Evolutionary conservation across 1,140 invertebrate genomes (phyloP).

Genomic region (Megalopta genalis): DNA sequence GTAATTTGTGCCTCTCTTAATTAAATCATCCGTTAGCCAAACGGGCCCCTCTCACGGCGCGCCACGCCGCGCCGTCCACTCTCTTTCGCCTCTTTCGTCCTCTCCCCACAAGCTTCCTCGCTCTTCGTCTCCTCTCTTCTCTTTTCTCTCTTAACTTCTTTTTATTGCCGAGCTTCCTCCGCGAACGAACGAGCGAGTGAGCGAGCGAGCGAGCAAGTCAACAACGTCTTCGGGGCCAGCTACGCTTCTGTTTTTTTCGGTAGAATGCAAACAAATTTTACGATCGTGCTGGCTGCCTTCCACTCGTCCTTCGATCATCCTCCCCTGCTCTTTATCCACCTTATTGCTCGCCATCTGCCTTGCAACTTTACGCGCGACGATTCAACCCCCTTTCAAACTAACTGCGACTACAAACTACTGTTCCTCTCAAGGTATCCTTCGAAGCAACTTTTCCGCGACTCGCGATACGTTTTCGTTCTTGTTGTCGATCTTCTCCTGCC

Average conservation of each 20-base stretch:
- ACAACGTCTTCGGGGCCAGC: conserved; percentile 55
- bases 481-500: too few species aligned
- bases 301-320: conserved; percentile 19
- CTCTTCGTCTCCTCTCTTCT: background rate
- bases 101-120: too few species aligned
- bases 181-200: background rate
- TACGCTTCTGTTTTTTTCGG: conserved; percentile 62
- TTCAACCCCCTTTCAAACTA: too few species aligned
- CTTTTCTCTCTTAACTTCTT: conserved; percentile 34
- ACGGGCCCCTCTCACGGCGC: conserved; percentile 48
- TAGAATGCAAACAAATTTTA: conserved; percentile 65
- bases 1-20: conserved; percentile 81
- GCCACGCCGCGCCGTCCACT: background rate
- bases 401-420: too few species aligned
- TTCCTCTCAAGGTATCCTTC: too few species aligned
- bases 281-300: conserved; percentile 23
- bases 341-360: too few species aligned
- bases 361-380: too few species aligned
- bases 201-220: background rate
- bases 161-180: conserved; percentile 19
- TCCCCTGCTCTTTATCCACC: conserved; percentile 11
- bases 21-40: conserved; percentile 81
- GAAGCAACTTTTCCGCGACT: too few species aligned
- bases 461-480: too few species aligned
- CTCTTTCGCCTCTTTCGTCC: too few species aligned